Evolutionary conservation across 1,140 invertebrate genomes (phyloP), one percentile per base, ranked within the genome.

Genomic region (Drosophila sproati): DNA sequence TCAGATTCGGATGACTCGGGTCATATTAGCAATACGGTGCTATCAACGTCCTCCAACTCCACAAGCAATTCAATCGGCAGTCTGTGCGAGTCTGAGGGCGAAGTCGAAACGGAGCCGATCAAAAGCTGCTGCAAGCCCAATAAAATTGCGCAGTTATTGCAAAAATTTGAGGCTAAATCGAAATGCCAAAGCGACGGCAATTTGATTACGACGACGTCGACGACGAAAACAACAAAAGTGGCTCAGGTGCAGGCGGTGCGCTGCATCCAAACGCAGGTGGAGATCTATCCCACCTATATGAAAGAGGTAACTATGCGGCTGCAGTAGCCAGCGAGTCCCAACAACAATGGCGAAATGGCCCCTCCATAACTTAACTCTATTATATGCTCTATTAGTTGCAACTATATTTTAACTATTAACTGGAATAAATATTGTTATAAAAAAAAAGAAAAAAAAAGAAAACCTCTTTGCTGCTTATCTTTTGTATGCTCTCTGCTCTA

Each of bases 1-100:
- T 74, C 67, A 76, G 95, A 95, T 75, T 96, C 95, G 41, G 96
- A 96, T 81, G 96, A 96, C 91, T 96, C 95, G 31, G 96, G 96
- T 50, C 96, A 96, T 92, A 96, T 96, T 61, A 96, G 96, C 47
- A 96, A 96, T 78, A 60, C 82, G 3, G 78, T 76, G 32, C 32
- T 82, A 31, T 71, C 73, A 4, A 79, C 85, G 45, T 71, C 68
- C n/a, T 81, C 75, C 56, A 85, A 73, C 6, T 82, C 80, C 50
- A 90, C 73, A 4, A 82, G 69, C 60, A 85, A 78, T 51, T 82
- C 89, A 10, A 86, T 71, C 3, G 83, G 83, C 0, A 91, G 90
- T 29, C 64, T 90, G 1, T 85, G 86, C 28, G 90, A 90, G 41
- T 91, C 88, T 0, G 88, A 91, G 48, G 77, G 43, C 45, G 61